Evolutionary conservation across 1,140 invertebrate species (phyloP).

Genomic region (Drosophila tsacasi): DNA sequence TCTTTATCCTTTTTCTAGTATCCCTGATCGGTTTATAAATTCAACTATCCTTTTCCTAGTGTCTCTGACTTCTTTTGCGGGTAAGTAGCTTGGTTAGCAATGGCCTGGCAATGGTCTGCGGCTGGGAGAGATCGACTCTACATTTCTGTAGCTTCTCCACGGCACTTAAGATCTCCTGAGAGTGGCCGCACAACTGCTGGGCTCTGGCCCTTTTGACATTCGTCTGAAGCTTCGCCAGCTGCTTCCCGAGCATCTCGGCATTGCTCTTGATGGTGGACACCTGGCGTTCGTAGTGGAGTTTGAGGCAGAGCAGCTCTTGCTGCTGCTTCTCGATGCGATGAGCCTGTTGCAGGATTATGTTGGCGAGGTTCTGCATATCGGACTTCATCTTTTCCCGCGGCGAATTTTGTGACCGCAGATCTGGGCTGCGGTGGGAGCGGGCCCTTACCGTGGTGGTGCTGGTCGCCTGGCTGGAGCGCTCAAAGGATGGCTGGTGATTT

Average conservation of each 20-base stretch:
- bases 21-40: not conserved
- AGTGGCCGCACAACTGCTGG: constrained; percentile 8
- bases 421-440: too few relatives aligned
- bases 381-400: not conserved
- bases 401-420: not conserved
- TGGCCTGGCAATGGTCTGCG: not conserved
- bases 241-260: constrained; percentile 33
- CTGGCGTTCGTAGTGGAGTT: constrained; percentile 37
- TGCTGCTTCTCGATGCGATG: constrained; percentile 31
- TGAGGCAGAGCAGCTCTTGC: constrained; percentile 12
- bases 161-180: constrained; percentile 19
- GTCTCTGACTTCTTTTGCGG: not conserved
- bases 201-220: not conserved
- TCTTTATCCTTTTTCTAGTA: not conserved
- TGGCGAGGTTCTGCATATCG: constrained; percentile 3
- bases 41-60: not conserved
- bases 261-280: constrained; percentile 46
- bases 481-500: not conserved
- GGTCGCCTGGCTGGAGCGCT: not conserved
- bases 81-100: not conserved
- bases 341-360: constrained; percentile 39
- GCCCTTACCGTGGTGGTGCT: not conserved
- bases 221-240: constrained; percentile 20
- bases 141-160: constrained; percentile 17
- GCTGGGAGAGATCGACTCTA: not conserved